Evolutionary conservation across 2,888 invertebrate species (phyloP), one percentile per base, ranked within the genome.

Genomic region (Eristalis intricaria): DNA sequence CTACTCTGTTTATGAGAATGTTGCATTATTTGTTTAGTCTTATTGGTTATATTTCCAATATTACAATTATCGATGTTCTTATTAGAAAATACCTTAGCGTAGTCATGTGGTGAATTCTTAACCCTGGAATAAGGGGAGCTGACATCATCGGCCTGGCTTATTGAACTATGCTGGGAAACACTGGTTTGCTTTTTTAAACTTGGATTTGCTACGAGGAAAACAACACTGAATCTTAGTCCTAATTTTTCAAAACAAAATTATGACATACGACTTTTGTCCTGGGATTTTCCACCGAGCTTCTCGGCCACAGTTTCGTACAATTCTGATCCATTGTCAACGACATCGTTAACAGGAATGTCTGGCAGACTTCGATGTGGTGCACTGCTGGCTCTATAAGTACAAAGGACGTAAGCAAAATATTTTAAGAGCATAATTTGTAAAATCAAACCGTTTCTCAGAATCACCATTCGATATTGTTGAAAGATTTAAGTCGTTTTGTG

Each of bases 241-340:
- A 10, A 26, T 63, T 40, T 35, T 0, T 29, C 19, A 5, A 29
- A 26, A 26, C 0, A 2, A 75, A 32, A 29, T 2, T 2, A 40
- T 10, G 56, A 90, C 91, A 81, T 90, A 93, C 93, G 93, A 89
- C 93, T 93, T 89, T 92, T 91, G 77, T 91, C 90, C 70, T 90
- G 91, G n/a, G 90, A 89, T 78, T 91, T 91, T 43, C 91, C 91
- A n/a, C 90, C 92, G 89, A 94, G 92, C 92, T 94, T 94, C 89
- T 95, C 95, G 69, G 95, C 96, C 19, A 97, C 97, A 7, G 97
- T 97, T 50, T 97, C 97, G 92, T 97, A 97, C 86, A 97, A 94
- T 91, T 97, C 97, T 0, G 97, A 97, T 10, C 96, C 95, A 66
- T 96, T 97, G 92, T 97, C 97, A 13, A 89, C 89, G 89, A 94